Conservation (phyloP, 1,140 invertebrate genomes). For the Drosophila sulfurigaster region DNA sequence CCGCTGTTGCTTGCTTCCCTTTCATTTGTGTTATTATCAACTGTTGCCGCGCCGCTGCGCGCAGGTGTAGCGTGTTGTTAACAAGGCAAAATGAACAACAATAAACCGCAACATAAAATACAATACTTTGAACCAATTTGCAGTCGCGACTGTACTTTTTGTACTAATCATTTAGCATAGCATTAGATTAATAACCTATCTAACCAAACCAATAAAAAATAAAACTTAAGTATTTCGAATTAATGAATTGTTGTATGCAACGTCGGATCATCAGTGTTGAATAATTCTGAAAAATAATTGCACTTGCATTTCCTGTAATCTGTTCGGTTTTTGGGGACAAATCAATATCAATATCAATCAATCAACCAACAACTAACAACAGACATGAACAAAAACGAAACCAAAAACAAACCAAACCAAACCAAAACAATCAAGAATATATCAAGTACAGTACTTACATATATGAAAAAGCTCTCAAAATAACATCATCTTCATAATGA, state of each 20-base stretch:
- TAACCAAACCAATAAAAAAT: constrained; percentile 27
- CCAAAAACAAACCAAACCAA: constrained; percentile 11
- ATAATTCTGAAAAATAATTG: constrained; percentile 43
- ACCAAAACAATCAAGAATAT: constrained; percentile 29
- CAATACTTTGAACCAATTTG: constrained; percentile 40
- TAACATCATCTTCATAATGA: constrained; percentile 17
- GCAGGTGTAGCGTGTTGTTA: constrained; percentile 74
- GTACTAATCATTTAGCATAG: constrained; percentile 51
- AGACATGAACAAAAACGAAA: constrained; percentile 33
- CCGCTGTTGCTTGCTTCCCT: constrained; percentile 36
- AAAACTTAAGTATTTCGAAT: constrained; percentile 33
- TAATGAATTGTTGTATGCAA: constrained; percentile 41
- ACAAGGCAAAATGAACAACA: constrained; percentile 67
- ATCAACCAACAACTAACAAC: constrained; percentile 44
- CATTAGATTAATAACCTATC: constrained; percentile 42
- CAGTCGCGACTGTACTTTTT: constrained; percentile 53
- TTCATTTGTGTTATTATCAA: constrained; percentile 60
- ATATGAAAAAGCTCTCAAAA: constrained; percentile 10
- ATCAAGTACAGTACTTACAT: constrained; percentile 2
- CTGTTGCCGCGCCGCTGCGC: constrained; percentile 75
- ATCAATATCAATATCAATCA: constrained; percentile 42
- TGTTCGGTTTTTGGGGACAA: constrained; percentile 62
- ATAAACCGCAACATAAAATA: constrained; percentile 52
- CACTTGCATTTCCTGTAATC: constrained; percentile 57
- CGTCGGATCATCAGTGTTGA: constrained; percentile 34